These are phyloP conservation scores for Carcinoscorpius rotundicauda DNA, from an alignment of 1,140 invertebrate species.

Conservation along the genomic window DNA sequence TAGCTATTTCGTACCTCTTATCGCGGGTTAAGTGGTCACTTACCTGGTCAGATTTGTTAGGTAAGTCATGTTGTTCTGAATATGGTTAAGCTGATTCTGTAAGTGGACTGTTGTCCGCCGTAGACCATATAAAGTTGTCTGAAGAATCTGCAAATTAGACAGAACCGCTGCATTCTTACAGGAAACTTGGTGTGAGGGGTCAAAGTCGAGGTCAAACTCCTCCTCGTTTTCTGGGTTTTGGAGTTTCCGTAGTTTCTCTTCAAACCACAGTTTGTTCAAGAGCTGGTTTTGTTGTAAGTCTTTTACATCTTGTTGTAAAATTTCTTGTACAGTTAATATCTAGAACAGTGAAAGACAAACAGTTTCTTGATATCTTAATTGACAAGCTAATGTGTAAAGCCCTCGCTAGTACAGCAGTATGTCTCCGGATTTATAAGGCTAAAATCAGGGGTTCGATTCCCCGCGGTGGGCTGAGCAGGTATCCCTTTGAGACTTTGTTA, in stretches of 20 bases:
- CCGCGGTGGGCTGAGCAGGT: too few species aligned
- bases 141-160: conserved; percentile 23
- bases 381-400: too few species aligned
- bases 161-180: conserved; percentile 9
- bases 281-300: conserved; percentile 22
- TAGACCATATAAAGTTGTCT: conserved; percentile 21
- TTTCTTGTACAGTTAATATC: conserved; percentile 23
- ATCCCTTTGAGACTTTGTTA: too few species aligned
- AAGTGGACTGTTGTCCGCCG: conserved; percentile 17
- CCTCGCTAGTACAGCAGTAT: too few species aligned
- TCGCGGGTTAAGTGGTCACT: not conserved
- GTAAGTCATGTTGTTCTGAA: conserved; percentile 20
- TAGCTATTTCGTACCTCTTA: too few species aligned
- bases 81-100: conserved; percentile 12
- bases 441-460: too few species aligned
- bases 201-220: not conserved
- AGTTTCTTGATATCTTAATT: too few species aligned
- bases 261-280: conserved; percentile 20
- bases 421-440: too few species aligned
- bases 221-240: not conserved
- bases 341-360: not conserved
- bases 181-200: not conserved
- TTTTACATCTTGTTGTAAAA: conserved; percentile 25
- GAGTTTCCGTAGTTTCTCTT: conserved; percentile 11
- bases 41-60: conserved; percentile 25